phyloP scores from a whole-genome alignment of 1,140 invertebrate genomes.

The Apis laboriosa region DNA sequence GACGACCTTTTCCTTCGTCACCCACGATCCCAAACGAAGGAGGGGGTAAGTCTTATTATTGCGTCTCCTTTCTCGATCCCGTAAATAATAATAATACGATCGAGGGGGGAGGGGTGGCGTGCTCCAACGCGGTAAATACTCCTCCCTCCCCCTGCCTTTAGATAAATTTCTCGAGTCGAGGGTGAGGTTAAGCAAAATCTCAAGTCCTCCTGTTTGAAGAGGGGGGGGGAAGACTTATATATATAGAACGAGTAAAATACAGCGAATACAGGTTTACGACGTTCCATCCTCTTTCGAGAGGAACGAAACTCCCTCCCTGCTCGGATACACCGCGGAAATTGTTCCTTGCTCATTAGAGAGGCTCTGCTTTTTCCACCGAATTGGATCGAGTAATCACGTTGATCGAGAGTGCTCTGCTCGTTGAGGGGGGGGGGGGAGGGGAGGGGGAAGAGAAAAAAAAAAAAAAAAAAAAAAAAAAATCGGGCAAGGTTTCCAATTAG shows the following conservation, averaged over 20 bases:
- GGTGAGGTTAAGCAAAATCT: slow-evolving; percentile 58
- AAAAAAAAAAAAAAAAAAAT: no score
- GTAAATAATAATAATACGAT: background rate
- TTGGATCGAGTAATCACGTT: no score
- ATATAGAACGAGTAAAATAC: slow-evolving; percentile 60
- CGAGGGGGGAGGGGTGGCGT: slow-evolving; percentile 41
- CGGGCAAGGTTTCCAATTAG: no score
- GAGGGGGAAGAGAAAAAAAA: no score
- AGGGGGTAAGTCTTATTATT: no score
- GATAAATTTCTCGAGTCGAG: slow-evolving; percentile 52
- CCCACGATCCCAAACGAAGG: no score
- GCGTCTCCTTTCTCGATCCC: background rate
- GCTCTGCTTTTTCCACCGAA: background rate
- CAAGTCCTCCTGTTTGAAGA: slow-evolving; percentile 33
- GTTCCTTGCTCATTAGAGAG: slow-evolving; percentile 21
- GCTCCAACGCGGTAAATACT: slow-evolving; percentile 59
- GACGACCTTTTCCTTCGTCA: no score
- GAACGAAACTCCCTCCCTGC: background rate
- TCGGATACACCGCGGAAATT: background rate
- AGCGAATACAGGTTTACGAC: slow-evolving; percentile 48
- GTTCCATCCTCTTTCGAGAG: background rate
- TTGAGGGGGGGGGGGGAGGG: no score
- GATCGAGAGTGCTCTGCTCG: no score
- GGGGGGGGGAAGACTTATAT: slow-evolving; percentile 46
- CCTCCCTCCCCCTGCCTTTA: slow-evolving; percentile 27